Evolutionary conservation across 2,888 invertebrate genomes (phyloP), one percentile per base, ranked within the genome.

Genomic region (Hecatera dysodea): DNA sequence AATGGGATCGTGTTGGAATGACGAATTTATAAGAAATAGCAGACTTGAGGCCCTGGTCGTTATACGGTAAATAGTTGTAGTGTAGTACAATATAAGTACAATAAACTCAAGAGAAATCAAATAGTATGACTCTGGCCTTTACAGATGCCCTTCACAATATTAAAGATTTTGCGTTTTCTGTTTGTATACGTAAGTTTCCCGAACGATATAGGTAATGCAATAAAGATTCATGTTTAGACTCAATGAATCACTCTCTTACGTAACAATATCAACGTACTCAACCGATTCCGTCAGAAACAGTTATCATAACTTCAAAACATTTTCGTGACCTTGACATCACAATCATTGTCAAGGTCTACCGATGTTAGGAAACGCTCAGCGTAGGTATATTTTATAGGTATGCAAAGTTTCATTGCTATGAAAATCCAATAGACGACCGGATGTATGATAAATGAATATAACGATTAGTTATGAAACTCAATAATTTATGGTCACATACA

Each of bases 401-500:
- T 52, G 52, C 42, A 36, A 69, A 55, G 60, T 67, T 75, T 17
- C 11, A 36, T 55, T 56, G 48, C 27, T 15, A 61, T 46, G 71
- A 24, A 57, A 77, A 61, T 57, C 22, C 24, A 29, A 68, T 55
- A 27, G 39, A 62, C 50, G 72, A 57, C 71, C 78, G 78, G 56
- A 61, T 71, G 50, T n/a, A 57, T 12, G 15, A 42, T 29, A 33
- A 9, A 12, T 52, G 44, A 39, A 57, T 46, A 52, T 70, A 46
- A 39, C 4, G 12, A 77, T 77, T 70, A 76, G 44, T 56, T 61
- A 53, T 39, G 5, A 60, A 76, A 73, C n/a, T 46, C 24, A 15
- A n/a, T 39, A 11, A 33, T 55, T 17, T 33, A 74, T 29, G 29
- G n/a, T 42, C 44, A n/a, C 29, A 24, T 65, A 24, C 11, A 42